Base-by-base conservation (phyloP, 2,113 vertebrate genomes). In the Heterotis niloticus region DNA sequence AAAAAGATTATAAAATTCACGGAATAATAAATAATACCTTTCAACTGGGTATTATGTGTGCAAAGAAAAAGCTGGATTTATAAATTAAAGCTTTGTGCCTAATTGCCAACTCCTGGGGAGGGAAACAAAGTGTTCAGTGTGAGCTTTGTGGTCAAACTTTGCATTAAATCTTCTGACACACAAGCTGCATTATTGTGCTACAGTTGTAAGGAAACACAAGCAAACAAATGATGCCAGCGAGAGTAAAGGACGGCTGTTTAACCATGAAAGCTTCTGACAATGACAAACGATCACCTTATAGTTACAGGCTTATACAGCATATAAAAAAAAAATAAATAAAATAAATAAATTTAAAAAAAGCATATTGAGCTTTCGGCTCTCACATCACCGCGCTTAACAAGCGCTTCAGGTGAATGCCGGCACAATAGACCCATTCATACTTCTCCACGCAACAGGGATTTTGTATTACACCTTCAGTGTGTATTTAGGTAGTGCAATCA, bases 221-320 rank as follows among this genome's bases (percentile, higher is more conserved):
- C 72, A 85, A 87, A 86, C 0, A 85, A 81, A 85, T 84, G 16
- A 88, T 82, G 81, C 86, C 86, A 87, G 82, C 20, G 69, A 76
- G 64, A 82, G 73, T 60, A 86, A 79, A 84, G 70, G 51, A 79
- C 84, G 82, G 74, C 78, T 86, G 78, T 86, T 87, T 86, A 72
- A 83, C 82, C 74, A 87, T 82, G 83, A 85, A 85, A 84, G 85
- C 85, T 84, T 85, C 87, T 88, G 87, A 84, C 86, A 85, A 72
- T 0, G 84, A 88, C 85, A 84, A 75, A 72, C 80, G 81, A 83
- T 67, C 60, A 64, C 75, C 62, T 80, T 34, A 34, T 66, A 56
- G 77, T 52, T 81, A 23, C n/a, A 23, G 59, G 26, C 51, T 65
- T 65, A 72, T 57, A 54, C 60, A 69, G 76, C n/a, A 64, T n/a